Percentiles rank a stretch among this genome's conserved stretches.
phyloP scores from a whole-genome alignment of 2,113 vertebrate species.

The Xiphophorus maculatus region DNA sequence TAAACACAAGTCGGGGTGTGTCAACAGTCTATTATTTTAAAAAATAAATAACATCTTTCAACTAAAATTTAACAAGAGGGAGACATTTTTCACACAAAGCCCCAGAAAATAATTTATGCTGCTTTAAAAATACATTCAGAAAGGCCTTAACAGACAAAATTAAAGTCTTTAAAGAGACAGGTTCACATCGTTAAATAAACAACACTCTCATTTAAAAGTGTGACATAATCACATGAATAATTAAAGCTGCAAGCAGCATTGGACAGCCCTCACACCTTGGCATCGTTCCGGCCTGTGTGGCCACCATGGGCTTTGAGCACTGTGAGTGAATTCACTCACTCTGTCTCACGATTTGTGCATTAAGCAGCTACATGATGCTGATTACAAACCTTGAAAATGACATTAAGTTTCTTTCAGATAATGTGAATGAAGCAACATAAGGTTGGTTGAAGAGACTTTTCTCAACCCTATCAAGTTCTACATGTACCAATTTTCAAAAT shows the following conservation, averaged over 20 bases:
- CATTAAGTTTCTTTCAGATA: neutral
- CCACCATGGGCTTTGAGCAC: neutral
- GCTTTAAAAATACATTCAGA: neutral
- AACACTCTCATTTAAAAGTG: neutral
- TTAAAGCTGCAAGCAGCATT: neutral
- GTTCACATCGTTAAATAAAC: neutral
- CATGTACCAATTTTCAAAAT: neutral
- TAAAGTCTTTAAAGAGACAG: neutral
- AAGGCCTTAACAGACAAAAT: neutral
- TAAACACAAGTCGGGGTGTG: neutral
- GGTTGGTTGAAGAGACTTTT: too few relatives aligned
- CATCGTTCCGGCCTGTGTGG: neutral
- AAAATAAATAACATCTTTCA: neutral
- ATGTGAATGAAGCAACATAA: too few relatives aligned
- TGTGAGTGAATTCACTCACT: neutral
- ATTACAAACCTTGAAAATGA: neutral
- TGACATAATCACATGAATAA: constrained; percentile 1
- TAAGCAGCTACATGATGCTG: neutral
- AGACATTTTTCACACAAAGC: neutral
- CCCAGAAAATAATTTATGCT: neutral
- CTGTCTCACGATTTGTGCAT: neutral
- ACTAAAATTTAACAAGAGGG: too few relatives aligned
- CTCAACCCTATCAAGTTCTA: too few relatives aligned
- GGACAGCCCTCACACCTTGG: neutral
- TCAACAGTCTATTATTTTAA: neutral